These are phyloP conservation scores for Glaucomys volans DNA, from an alignment of 2,113 vertebrate genomes.

Conservation along the genomic window DNA sequence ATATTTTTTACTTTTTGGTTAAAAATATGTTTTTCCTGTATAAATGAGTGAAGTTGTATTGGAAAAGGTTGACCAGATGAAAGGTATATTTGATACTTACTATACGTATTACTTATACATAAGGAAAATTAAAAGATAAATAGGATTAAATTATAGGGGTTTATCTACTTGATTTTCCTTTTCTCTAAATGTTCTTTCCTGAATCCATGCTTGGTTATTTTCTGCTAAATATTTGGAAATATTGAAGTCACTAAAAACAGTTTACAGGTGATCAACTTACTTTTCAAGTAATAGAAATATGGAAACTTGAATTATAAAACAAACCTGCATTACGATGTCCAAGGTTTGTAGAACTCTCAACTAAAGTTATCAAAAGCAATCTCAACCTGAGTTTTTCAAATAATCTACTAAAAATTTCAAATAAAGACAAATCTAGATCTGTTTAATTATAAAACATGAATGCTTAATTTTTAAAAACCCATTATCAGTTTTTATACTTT, in stretches of 20 bases:
- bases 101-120: neutral
- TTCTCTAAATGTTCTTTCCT: conserved; percentile 5
- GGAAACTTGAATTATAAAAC: neutral
- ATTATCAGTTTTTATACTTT: neutral
- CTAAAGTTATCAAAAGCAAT: neutral
- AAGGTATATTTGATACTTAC: conserved; percentile 22
- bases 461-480: neutral
- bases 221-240: neutral
- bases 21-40: neutral
- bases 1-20: neutral
- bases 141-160: neutral
- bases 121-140: neutral
- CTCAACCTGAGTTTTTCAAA: neutral
- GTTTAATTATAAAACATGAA: conserved; percentile 8
- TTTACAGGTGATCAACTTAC: neutral
- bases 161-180: neutral
- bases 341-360: neutral
- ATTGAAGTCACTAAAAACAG: neutral
- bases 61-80: neutral
- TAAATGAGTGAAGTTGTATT: conserved; percentile 5
- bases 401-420: neutral
- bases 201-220: neutral
- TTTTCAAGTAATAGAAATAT: neutral
- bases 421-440: neutral
- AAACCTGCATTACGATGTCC: neutral